Percentiles rank a stretch among this genome's conserved stretches.
Conservation (phyloP, 2,113 vertebrate species). For the Corythaixoides concolor region DNA sequence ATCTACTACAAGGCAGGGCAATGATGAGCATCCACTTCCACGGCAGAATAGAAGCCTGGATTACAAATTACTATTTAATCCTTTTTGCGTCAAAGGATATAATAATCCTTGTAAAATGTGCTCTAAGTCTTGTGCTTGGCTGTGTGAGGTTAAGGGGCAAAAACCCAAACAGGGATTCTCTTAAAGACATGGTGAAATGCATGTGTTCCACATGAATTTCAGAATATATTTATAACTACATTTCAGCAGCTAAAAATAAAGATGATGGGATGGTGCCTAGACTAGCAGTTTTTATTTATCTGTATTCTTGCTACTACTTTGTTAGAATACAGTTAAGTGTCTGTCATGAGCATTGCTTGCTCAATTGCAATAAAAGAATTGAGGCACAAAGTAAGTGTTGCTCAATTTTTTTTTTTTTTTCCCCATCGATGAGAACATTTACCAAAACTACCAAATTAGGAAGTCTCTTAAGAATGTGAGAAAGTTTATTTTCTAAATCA, state of each 20-base stretch:
- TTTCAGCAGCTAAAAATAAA: slow-evolving; percentile 25
- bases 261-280: neutral
- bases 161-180: neutral
- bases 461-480: slow-evolving; percentile 1
- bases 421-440: neutral
- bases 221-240: neutral
- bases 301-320: neutral
- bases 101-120: slow-evolving; percentile 62
- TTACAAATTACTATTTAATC: slow-evolving; percentile 69
- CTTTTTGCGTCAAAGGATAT: slow-evolving; percentile 65
- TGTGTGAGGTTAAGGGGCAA: slow-evolving; percentile 30
- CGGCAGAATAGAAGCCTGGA: slow-evolving; percentile 38
- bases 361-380: neutral
- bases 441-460: neutral
- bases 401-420: neutral
- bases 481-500: slow-evolving; percentile 12
- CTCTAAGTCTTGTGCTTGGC: slow-evolving; percentile 42
- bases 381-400: neutral
- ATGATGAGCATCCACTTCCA: slow-evolving; percentile 55
- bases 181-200: neutral
- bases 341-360: neutral
- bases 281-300: neutral
- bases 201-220: neutral
- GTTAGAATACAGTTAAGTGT: neutral
- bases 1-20: slow-evolving; percentile 12